phyloP scores from a whole-genome alignment of 2,113 vertebrate species.

The Myotis lucifugus region DNA sequence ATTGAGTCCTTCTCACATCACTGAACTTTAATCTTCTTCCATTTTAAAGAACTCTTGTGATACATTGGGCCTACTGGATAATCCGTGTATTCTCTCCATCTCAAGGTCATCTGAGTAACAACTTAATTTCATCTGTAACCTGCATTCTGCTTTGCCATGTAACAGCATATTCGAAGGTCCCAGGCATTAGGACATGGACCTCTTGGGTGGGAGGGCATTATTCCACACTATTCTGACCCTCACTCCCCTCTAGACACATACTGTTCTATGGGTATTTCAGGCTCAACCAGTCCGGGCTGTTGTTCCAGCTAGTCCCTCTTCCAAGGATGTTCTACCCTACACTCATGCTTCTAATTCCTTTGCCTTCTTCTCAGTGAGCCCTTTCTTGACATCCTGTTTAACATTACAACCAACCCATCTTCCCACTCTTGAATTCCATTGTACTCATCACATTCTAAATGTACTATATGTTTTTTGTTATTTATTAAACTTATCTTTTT shows the following conservation, averaged over 20 bases:
- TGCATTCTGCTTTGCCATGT: background rate
- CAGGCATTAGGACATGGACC: background rate
- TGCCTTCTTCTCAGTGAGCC: background rate
- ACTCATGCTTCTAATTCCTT: background rate
- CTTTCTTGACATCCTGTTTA: background rate
- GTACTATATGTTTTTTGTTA: background rate
- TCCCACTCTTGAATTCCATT: background rate
- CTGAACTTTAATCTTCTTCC: background rate
- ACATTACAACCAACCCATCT: background rate
- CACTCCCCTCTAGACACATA: background rate
- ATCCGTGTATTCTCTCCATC: background rate
- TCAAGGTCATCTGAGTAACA: background rate
- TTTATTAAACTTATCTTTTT: background rate
- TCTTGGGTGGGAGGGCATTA: background rate
- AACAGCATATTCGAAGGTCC: background rate
- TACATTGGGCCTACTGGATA: background rate
- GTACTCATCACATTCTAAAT: background rate
- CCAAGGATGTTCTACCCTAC: background rate
- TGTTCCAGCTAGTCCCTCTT: background rate
- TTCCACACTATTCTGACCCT: background rate
- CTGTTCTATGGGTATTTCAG: background rate
- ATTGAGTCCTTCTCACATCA: background rate
- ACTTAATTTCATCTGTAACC: background rate
- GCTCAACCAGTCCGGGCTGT: background rate
- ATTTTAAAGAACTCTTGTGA: background rate